A percentile compares a stretch with the other conserved stretches of the same genome.
Conservation (phyloP, 64 coral and sea anemone genomes). For the Montipora foliosa region DNA sequence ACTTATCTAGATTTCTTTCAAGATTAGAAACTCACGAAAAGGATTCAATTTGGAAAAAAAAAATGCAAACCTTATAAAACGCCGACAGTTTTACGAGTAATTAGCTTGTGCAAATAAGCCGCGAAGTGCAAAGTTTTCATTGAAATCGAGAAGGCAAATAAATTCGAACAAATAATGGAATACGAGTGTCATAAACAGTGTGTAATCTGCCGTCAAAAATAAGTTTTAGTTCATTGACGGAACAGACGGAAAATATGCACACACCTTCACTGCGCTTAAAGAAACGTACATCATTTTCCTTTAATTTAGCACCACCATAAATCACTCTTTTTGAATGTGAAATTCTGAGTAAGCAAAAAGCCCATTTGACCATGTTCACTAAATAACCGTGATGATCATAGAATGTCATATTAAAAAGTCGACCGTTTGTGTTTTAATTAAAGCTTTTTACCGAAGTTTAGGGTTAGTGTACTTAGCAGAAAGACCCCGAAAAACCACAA, state of each 20-base stretch:
- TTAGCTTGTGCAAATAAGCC: constrained; percentile 24
- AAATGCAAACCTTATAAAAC: background rate
- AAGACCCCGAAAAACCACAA: no score
- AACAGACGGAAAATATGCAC: background rate
- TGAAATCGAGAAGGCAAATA: constrained; percentile 42
- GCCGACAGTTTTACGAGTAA: constrained; percentile 3
- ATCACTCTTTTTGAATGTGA: no score
- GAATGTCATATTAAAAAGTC: no score
- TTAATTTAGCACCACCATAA: no score
- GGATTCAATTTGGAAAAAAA: background rate
- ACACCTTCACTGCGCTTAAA: background rate
- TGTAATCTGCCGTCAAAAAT: background rate
- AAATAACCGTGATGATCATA: no score
- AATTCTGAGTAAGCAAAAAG: no score
- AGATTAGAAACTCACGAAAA: constrained; percentile 34
- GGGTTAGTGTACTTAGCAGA: no score
- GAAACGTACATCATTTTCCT: no score
- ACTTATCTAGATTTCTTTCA: background rate
- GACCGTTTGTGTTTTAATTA: no score
- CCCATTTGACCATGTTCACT: no score
- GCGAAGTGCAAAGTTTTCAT: constrained; percentile 36
- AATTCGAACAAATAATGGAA: constrained; percentile 11
- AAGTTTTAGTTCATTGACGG: background rate
- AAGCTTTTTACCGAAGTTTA: no score
- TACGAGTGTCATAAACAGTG: background rate